These are phyloP conservation scores for Clarias gariepinus DNA, from an alignment of 2,113 vertebrate species.

Conservation along the genomic window DNA sequence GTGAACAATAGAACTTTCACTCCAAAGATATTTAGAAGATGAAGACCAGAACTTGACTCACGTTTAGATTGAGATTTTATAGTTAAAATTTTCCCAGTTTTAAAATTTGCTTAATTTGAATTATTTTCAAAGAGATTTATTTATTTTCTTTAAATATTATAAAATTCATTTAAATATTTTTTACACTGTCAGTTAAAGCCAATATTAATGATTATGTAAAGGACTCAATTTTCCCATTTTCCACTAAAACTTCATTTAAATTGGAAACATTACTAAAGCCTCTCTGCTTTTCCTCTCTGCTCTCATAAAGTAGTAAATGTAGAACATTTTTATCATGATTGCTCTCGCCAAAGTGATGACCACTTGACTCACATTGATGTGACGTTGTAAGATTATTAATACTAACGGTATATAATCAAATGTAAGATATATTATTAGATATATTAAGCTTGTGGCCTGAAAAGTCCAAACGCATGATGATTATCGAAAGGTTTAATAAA, in stretches of 20 bases:
- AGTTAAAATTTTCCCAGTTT: not conserved
- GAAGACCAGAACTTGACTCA: not conserved
- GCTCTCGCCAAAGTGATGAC: not conserved
- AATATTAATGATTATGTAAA: not conserved
- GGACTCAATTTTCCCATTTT: not conserved
- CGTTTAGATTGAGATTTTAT: not conserved
- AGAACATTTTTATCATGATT: not conserved
- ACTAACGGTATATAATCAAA: not conserved
- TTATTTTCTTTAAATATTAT: not conserved
- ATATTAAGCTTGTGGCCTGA: not conserved
- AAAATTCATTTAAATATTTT: not conserved
- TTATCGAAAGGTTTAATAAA: not conserved
- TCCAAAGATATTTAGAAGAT: not conserved
- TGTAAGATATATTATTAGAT: not conserved
- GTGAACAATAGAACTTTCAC: not conserved
- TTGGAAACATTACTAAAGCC: not conserved
- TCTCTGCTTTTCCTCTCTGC: not conserved
- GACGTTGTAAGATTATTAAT: not conserved
- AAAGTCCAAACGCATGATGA: not conserved
- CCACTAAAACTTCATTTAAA: not conserved
- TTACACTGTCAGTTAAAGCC: not conserved
- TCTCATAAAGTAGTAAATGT: not conserved
- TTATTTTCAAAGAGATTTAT: not conserved
- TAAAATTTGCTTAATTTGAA: not conserved
- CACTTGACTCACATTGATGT: not conserved